Base-by-base conservation (phyloP, 1,140 invertebrate species). In the Agrypnia vestita region DNA sequence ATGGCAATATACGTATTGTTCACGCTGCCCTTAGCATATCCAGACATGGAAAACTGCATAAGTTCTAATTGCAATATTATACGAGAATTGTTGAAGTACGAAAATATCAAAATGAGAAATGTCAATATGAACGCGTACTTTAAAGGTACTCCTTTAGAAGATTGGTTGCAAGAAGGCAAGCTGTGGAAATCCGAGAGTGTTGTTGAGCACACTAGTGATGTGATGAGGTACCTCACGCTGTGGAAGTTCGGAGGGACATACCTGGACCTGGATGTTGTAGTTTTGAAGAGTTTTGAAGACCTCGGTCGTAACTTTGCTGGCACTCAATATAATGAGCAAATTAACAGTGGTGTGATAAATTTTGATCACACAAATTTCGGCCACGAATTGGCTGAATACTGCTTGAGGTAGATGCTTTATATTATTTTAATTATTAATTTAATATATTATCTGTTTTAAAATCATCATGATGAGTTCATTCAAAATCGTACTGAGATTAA, bases 191-290 rank as follows among this genome's bases (percentile, higher is more conserved):
- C 90, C 72, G 67, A 81, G 4, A 91, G 89, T 89, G 89, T 89
- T 0, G 85, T 53, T 56, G 88, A 84, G 85, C 90, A 87, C 83
- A 91, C 88, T 86, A 90, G 86, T 19, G 91, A 92, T 81, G 86
- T 90, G 9, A 81, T 92, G 7, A 84, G 92, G 64, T 92, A 90
- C 73, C 82, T 91, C 0, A 89, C 90, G 0, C 83, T 92, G 0
- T 92, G 91, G 90, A 92, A 91, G 82, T 91, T 88, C n/a, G 91
- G 91, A 21, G 92, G 92, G 0, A 91, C 91, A 47, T 93, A 92
- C 82, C 80, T 92, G 17, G 95, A 96, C 81, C 85, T 95, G 76
- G 95, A 96, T 84, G 91, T 95, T 0, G 91, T 96, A 9, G 90
- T 95, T 1, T 90, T 91, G 4, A 93, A 91, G 80, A 90, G 88